phyloP scores from a whole-genome alignment of 2,797 vertebrate genomes.

The Danio tinwini region DNA sequence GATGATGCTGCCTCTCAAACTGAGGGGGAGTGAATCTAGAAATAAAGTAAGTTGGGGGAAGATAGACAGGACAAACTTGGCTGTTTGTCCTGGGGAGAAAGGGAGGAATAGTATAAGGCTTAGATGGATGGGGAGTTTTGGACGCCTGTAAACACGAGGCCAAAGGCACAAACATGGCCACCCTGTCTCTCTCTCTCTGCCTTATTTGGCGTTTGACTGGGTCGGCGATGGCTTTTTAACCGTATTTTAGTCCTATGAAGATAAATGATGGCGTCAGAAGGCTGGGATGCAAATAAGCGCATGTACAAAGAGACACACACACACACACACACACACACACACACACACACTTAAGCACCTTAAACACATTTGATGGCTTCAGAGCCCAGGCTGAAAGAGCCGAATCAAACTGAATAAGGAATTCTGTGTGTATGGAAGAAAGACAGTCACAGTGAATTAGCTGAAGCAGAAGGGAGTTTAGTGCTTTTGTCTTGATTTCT shows the following conservation, averaged over 20 bases:
- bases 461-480: conserved; percentile 38
- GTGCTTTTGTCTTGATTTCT: conserved; percentile 43
- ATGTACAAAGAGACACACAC: background rate
- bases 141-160: conserved; percentile 75
- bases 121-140: conserved; percentile 52
- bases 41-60: conserved; percentile 55
- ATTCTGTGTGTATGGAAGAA: conserved; percentile 13
- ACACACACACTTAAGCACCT: conserved; percentile 7
- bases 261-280: conserved; percentile 48
- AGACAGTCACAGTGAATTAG: conserved; percentile 45
- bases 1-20: conserved; percentile 11
- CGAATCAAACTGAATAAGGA: conserved; percentile 28
- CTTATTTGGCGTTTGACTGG: conserved; percentile 73
- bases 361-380: conserved; percentile 13
- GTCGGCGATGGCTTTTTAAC: conserved; percentile 47
- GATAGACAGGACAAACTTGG: conserved; percentile 59
- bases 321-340: background rate
- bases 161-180: conserved; percentile 67
- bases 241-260: conserved; percentile 30
- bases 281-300: background rate
- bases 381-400: background rate
- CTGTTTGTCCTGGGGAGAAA: conserved; percentile 46
- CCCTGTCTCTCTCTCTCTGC: conserved; percentile 59
- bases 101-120: conserved; percentile 54
- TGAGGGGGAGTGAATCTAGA: conserved; percentile 48